Evolutionary conservation across 1,140 invertebrate genomes (phyloP).

Genomic region (Apis dorsata): DNA sequence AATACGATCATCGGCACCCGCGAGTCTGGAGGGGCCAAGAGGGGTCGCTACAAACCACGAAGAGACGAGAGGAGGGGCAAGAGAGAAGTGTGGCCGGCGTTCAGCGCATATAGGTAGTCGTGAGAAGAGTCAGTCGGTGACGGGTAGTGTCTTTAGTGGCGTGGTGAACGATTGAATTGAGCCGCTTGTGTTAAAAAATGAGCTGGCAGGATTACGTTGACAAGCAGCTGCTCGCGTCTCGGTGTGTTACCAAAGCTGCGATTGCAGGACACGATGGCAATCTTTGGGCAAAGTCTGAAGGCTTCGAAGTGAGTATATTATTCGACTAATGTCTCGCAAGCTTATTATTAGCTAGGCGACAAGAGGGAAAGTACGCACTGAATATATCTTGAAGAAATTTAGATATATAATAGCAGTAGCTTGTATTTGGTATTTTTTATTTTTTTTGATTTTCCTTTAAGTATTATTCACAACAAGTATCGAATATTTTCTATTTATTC

Average conservation of each 20-base stretch:
- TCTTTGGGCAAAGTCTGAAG: constrained; percentile 96
- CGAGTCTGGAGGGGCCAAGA: background rate
- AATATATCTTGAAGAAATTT: background rate
- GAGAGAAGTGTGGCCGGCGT: constrained; percentile 63
- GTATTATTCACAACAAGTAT: background rate
- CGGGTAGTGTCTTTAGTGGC: constrained; percentile 67
- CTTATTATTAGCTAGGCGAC: constrained; percentile 13
- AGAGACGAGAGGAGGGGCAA: constrained; percentile 32
- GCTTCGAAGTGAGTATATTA: constrained; percentile 90
- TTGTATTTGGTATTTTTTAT: background rate
- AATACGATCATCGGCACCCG: background rate
- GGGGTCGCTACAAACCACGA: constrained; percentile 20
- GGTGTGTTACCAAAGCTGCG: constrained; percentile 94
- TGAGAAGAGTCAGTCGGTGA: constrained; percentile 72
- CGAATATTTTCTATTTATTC: constrained; percentile 2
- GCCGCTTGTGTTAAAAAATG: constrained; percentile 83
- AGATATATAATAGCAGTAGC: background rate
- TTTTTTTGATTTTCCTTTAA: background rate
- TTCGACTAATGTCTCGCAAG: constrained; percentile 21
- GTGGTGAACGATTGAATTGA: constrained; percentile 68
- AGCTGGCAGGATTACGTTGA: constrained; percentile 99
- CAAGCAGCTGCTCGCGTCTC: constrained; percentile 96
- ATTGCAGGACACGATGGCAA: constrained; percentile 97
- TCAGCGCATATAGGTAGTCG: constrained; percentile 71
- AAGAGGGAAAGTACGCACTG: constrained; percentile 33